Evolutionary conservation across 2,113 vertebrate genomes (phyloP).

Genomic region (Deroptyus accipitrinus): DNA sequence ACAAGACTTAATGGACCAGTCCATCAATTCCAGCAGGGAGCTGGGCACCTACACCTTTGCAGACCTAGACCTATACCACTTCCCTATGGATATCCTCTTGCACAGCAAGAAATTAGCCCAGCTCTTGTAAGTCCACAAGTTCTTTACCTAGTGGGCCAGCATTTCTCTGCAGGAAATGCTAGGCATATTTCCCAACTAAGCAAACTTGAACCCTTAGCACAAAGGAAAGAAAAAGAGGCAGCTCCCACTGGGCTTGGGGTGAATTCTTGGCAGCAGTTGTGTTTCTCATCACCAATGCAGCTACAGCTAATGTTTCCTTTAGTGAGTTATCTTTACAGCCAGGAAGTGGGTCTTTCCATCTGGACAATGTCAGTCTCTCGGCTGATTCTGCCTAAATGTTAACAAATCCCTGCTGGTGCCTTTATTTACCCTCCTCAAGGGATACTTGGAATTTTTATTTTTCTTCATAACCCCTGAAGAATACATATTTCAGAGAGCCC

Average conservation of each 20-base stretch:
- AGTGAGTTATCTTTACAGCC: slow-evolving; percentile 74
- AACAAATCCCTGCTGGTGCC: slow-evolving; percentile 70
- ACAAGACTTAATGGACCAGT: too few relatives aligned
- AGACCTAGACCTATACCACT: not conserved
- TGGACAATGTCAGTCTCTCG: slow-evolving; percentile 72
- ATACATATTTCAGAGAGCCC: slow-evolving; percentile 33
- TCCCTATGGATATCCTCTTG: not conserved
- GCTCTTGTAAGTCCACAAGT: not conserved
- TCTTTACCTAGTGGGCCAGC: not conserved
- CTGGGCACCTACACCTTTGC: not conserved
- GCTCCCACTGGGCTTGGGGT: slow-evolving; percentile 27
- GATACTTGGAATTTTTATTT: slow-evolving; percentile 71
- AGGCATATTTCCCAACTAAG: slow-evolving; percentile 21
- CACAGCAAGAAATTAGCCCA: not conserved
- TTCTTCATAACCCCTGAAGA: slow-evolving; percentile 35
- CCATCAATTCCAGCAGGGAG: not conserved
- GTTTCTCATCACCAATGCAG: slow-evolving; percentile 41
- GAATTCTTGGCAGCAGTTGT: slow-evolving; percentile 23
- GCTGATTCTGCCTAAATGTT: slow-evolving; percentile 68
- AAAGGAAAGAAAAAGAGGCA: slow-evolving; percentile 1
- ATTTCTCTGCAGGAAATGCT: slow-evolving; percentile 11
- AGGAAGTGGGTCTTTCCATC: slow-evolving; percentile 76
- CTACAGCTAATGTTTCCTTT: slow-evolving; percentile 70
- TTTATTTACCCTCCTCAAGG: slow-evolving; percentile 56
- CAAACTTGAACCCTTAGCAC: slow-evolving; percentile 35